Percentiles rank a stretch among this genome's conserved stretches.
Evolutionary conservation across 2,797 vertebrate species (phyloP).

Genomic region (Rhadinocentrus ornatus): DNA sequence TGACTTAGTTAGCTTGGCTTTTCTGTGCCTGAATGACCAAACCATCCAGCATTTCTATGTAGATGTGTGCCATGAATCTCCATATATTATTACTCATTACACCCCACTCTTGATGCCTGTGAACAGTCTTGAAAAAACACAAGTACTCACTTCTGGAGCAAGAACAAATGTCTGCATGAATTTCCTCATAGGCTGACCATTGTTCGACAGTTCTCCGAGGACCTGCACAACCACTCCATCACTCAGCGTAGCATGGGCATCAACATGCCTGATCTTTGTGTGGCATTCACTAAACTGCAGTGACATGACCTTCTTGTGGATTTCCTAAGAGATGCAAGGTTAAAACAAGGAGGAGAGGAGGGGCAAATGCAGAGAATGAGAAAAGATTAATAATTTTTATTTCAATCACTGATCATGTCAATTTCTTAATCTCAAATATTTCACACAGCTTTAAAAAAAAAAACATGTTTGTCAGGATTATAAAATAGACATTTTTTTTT

Average conservation of each 20-base stretch:
- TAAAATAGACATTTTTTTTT: too few relatives aligned
- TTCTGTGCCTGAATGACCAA: not conserved
- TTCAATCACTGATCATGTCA: not conserved
- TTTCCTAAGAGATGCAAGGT: constrained; percentile 83
- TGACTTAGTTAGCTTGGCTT: not conserved
- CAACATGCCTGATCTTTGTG: constrained; percentile 97
- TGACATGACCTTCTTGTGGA: constrained; percentile 99
- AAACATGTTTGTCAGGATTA: too few relatives aligned
- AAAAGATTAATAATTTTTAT: not conserved
- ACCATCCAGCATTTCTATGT: not conserved
- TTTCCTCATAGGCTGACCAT: constrained; percentile 96
- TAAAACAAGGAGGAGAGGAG: not conserved
- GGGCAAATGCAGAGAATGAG: not conserved
- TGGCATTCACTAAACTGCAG: constrained; percentile 98
- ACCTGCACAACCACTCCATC: constrained; percentile 98
- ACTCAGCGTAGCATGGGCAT: constrained; percentile 94
- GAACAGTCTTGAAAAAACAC: not conserved
- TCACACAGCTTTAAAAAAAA: not conserved
- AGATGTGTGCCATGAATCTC: not conserved
- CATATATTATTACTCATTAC: not conserved
- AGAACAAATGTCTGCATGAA: constrained; percentile 99
- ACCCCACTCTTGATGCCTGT: not conserved
- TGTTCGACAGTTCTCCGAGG: constrained; percentile 96
- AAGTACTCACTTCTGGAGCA: constrained; percentile 90
- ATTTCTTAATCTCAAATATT: not conserved